Percentiles rank a stretch among this genome's conserved stretches.
Evolutionary conservation across 2,888 invertebrate species (phyloP).

Genomic region (Agriopis leucophaearia): DNA sequence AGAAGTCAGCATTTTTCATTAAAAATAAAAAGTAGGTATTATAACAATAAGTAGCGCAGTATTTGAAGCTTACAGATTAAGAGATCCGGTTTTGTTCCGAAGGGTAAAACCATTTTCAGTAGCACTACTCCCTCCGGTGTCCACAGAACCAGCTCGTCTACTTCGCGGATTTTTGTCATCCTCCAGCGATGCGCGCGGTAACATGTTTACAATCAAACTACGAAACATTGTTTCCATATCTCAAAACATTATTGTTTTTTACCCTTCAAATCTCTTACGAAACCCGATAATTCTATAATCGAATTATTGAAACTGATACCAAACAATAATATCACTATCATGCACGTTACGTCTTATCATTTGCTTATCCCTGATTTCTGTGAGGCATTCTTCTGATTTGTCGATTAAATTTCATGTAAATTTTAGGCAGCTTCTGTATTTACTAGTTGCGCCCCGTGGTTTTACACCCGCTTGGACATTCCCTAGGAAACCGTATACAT

Average conservation of each 20-base stretch:
- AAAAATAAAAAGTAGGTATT: not conserved
- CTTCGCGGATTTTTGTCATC: constrained; percentile 15
- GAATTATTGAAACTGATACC: constrained; percentile 26
- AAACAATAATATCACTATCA: constrained; percentile 17
- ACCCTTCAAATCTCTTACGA: constrained; percentile 36
- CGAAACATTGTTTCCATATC: not conserved
- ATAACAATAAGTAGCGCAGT: not conserved
- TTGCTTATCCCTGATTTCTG: constrained; percentile 29
- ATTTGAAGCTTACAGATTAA: constrained; percentile 18
- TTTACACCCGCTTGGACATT: too few species aligned
- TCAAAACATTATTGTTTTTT: constrained; percentile 14
- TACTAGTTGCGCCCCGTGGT: too few species aligned
- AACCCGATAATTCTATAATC: constrained; percentile 35
- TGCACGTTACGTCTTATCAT: constrained; percentile 12
- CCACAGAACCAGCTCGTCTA: constrained; percentile 18
- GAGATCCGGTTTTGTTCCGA: constrained; percentile 23
- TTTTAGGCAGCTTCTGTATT: too few species aligned
- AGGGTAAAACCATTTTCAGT: constrained; percentile 14
- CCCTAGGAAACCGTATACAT: too few species aligned
- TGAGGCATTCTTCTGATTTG: constrained; percentile 12
- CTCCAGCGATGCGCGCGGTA: constrained; percentile 18
- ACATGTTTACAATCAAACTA: constrained; percentile 26
- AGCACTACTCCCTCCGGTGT: not conserved
- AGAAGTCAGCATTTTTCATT: not conserved
- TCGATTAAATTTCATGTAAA: not conserved